Evolutionary conservation across 1,140 invertebrate species (phyloP), one percentile per base, ranked within the genome.

Genomic region (Drosophila elegans): DNA sequence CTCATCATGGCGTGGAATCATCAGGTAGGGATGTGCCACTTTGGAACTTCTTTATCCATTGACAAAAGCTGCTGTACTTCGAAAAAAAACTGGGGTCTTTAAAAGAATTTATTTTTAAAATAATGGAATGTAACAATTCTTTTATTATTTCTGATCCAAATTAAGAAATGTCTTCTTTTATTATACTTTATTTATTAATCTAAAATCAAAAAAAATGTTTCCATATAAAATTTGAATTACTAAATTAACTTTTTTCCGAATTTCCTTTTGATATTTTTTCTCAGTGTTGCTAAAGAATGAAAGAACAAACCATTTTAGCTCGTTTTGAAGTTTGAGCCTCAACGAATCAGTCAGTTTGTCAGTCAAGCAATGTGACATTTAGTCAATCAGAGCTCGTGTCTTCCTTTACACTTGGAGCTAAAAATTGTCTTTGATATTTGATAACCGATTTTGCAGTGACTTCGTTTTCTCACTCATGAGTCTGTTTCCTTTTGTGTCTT

Each of bases 21-120:
- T 66, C 74, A 88, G 83, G 83, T 88, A 77, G 63, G 75, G 39
- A n/a, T 56, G 48, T 57, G 66, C 52, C 41, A 75, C 49, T 75
- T 29, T n/a, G 73, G n/a, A 74, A 51, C 16, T 21, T 9, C 29
- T 21, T n/a, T 51, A 32, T 64, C 12, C 41, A 55, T 57, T 57
- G 73, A 75, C 72, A 75, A 75, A 52, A 49, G 52, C 36, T 36
- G 4, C 1, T 13, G n/a, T 36, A 74, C 38, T 25, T 11, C 3
- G n/a, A 13, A 55, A 10, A 36, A 12, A 21, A 39, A 39, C 5
- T 3, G 4, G n/a, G 0, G 12, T 3, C 12, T 4, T 1, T 3
- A 6, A 21, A 3, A 32, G 5, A 5, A 32, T 32, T 32, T 5
- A 32, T 32, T 21, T 21, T 21, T 21, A 21, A 21, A 21, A 21